A percentile compares a stretch with the other conserved stretches of the same genome.
These are phyloP conservation scores for Reticulitermes speratus DNA, from an alignment of 1,140 invertebrate species.

Conservation along the genomic window DNA sequence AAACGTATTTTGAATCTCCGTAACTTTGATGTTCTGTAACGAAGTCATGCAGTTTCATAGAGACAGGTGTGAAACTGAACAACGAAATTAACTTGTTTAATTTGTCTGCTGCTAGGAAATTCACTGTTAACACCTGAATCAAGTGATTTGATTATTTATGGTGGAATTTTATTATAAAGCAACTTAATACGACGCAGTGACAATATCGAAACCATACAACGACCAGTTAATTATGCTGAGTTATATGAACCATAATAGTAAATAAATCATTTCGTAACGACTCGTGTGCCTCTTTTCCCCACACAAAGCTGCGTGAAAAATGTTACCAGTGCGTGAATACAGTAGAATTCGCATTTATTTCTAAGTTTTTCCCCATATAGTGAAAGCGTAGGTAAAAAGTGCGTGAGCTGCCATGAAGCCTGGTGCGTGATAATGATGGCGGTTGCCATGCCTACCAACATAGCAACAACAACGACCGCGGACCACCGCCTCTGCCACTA, in stretches of 20 bases:
- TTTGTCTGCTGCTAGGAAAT: background rate
- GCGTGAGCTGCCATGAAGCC: slow-evolving; percentile 15
- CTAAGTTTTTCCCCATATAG: background rate
- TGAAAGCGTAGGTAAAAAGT: background rate
- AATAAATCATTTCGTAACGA: no score
- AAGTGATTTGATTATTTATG: background rate
- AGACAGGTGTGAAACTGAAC: background rate
- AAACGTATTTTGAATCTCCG: background rate
- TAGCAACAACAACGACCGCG: background rate
- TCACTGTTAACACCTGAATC: background rate
- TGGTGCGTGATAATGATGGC: slow-evolving; percentile 2
- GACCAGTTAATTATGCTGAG: no score
- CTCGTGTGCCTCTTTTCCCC: no score
- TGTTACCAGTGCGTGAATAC: background rate
- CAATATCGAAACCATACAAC: background rate
- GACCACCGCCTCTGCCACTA: background rate
- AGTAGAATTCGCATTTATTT: background rate
- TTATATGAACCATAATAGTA: background rate
- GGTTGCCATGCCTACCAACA: slow-evolving; percentile 16
- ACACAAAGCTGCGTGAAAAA: background rate
- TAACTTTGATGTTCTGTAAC: background rate
- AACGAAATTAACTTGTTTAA: background rate
- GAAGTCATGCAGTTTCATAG: background rate
- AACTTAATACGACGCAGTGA: background rate
- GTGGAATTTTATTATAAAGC: background rate